Percentiles rank a stretch among this genome's conserved stretches.
These are phyloP conservation scores for Semicossyphus pulcher DNA, from an alignment of 2,113 vertebrate species.

Conservation along the genomic window DNA sequence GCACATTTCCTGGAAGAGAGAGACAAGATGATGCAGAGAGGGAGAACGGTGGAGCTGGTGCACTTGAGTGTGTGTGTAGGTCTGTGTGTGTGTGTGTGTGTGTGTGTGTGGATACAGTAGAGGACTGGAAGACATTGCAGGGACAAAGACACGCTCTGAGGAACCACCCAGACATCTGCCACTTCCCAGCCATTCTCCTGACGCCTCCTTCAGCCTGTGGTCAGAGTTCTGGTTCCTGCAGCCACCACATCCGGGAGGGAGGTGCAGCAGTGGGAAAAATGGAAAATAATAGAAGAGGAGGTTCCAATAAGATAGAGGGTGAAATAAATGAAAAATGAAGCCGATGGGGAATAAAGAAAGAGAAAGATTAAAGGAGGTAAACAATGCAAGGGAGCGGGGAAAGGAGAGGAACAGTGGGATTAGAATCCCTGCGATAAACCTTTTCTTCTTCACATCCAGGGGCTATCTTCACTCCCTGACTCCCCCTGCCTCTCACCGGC, in stretches of 20 bases:
- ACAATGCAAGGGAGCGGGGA: conserved; percentile 21
- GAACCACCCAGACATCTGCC: conserved; percentile 62
- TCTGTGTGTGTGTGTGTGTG: conserved; percentile 19
- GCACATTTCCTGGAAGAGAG: conserved; percentile 69
- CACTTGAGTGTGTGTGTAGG: conserved; percentile 29
- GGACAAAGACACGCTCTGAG: conserved; percentile 41
- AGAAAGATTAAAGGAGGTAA: conserved; percentile 31
- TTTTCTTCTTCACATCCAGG: conserved; percentile 44
- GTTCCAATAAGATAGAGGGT: conserved; percentile 6
- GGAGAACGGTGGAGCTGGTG: conserved; percentile 39
- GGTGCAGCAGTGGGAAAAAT: neutral
- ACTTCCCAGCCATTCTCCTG: conserved; percentile 37
- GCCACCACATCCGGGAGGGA: conserved; percentile 30
- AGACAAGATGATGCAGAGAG: conserved; percentile 58
- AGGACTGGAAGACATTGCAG: conserved; percentile 35
- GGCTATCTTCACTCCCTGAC: conserved; percentile 40
- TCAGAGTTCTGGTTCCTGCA: conserved; percentile 29
- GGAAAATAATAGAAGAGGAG: conserved; percentile 34
- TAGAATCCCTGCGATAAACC: conserved; percentile 43
- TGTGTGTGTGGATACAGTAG: conserved; percentile 20
- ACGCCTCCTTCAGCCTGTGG: conserved; percentile 43
- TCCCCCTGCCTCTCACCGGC: conserved; percentile 21
- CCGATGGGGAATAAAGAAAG: conserved; percentile 4
- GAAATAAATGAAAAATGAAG: conserved; percentile 48
- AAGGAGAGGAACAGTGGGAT: conserved; percentile 32